These are phyloP conservation scores for Falco punctatus DNA, from an alignment of 2,113 vertebrate genomes.

Conservation along the genomic window DNA sequence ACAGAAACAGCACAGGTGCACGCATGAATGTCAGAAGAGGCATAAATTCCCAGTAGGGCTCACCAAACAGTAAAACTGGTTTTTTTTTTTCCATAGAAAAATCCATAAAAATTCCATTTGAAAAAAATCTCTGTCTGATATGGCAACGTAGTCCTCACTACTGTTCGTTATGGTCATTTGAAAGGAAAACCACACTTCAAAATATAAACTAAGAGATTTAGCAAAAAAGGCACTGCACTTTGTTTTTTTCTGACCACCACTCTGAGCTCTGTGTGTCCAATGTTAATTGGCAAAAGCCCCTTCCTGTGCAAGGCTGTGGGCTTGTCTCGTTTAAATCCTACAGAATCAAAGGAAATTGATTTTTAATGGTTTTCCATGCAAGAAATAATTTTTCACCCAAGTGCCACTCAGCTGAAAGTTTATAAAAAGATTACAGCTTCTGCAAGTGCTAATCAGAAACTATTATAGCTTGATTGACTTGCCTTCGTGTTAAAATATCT, in stretches of 20 bases:
- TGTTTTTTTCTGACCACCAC: neutral
- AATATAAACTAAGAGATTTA: neutral
- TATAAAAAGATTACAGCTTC: constrained; percentile 3
- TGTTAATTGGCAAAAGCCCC: constrained; percentile 16
- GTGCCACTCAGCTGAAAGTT: neutral
- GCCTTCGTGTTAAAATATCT: neutral
- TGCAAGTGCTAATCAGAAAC: constrained; percentile 14
- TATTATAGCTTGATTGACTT: constrained; percentile 41
- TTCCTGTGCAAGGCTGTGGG: neutral
- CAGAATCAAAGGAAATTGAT: constrained; percentile 23
- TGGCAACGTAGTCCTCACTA: rapidly evolving
- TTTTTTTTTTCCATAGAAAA: neutral
- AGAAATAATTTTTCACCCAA: constrained; percentile 14
- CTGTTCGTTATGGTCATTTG: neutral
- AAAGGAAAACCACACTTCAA: neutral
- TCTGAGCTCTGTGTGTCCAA: neutral
- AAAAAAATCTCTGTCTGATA: neutral
- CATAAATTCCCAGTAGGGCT: neutral
- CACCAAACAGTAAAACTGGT: neutral
- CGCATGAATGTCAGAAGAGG: neutral
- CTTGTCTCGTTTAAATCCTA: neutral
- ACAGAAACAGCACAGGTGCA: neutral
- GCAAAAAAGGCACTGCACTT: neutral
- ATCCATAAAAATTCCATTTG: neutral
- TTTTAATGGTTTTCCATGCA: constrained; percentile 37